Conservation (phyloP, 2,888 invertebrate genomes). For the Hipparchia semele region DNA sequence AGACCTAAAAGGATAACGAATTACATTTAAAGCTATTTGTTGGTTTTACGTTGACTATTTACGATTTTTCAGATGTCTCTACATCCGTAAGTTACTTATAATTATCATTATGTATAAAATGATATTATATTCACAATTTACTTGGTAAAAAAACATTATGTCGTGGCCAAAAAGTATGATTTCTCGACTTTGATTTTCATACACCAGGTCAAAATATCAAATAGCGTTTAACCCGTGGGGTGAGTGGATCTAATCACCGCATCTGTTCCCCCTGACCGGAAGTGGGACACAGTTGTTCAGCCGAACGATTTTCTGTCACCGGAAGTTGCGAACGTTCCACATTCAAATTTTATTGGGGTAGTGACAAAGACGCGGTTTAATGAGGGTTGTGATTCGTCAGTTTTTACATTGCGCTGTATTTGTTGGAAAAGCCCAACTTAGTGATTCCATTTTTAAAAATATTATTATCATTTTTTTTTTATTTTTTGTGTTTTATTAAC, state of each 20-base stretch:
- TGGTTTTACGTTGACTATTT: too few species aligned
- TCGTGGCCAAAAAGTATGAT: background rate
- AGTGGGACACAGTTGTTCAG: constrained; percentile 79
- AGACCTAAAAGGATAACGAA: too few species aligned
- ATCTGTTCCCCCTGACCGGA: constrained; percentile 82
- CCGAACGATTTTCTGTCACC: constrained; percentile 80
- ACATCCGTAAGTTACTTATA: too few species aligned
- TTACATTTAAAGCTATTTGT: too few species aligned
- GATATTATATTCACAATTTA: too few species aligned
- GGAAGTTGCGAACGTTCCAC: constrained; percentile 78
- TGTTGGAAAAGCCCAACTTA: constrained; percentile 9
- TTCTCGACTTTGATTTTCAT: constrained; percentile 19
- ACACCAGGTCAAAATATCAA: constrained; percentile 54
- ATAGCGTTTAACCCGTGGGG: constrained; percentile 67
- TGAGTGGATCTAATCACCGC: constrained; percentile 77
- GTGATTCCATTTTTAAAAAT: background rate
- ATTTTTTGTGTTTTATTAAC: too few species aligned
- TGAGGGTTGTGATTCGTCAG: constrained; percentile 54
- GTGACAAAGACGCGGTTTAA: constrained; percentile 61
- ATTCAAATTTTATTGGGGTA: constrained; percentile 80
- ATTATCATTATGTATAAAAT: too few species aligned
- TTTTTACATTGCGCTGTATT: constrained; percentile 24
- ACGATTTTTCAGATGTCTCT: too few species aligned
- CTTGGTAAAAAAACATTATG: background rate
- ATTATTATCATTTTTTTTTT: background rate